Evolutionary conservation across 2,888 invertebrate species (phyloP).

Genomic region (Tribolium freemani): DNA sequence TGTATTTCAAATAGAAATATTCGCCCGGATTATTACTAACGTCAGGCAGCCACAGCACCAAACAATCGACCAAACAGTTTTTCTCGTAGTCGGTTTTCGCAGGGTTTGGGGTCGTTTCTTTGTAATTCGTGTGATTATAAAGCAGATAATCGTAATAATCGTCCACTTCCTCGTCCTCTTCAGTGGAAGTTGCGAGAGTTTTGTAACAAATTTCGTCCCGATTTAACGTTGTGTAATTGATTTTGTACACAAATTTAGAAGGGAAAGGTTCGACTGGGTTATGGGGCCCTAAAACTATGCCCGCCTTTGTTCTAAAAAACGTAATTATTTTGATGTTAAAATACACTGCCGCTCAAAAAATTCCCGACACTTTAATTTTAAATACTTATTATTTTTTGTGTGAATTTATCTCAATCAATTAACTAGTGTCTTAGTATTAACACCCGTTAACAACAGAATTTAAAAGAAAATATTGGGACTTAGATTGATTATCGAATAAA

Average conservation of each 20-base stretch:
- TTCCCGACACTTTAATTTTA: no score
- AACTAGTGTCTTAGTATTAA: no score
- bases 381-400: no score
- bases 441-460: no score
- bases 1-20: slow-evolving; percentile 60
- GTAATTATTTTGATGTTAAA: background rate
- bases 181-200: background rate
- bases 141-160: slow-evolving; percentile 50
- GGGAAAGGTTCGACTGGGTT: slow-evolving; percentile 54
- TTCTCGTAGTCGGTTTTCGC: slow-evolving; percentile 17
- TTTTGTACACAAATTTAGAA: slow-evolving; percentile 58
- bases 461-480: no score
- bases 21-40: slow-evolving; percentile 59
- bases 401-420: no score
- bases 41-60: slow-evolving; percentile 61
- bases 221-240: slow-evolving; percentile 54
- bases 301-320: slow-evolving; percentile 52
- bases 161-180: slow-evolving; percentile 44
- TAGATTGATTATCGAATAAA: no score
- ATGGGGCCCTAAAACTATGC: slow-evolving; percentile 55
- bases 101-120: slow-evolving; percentile 30
- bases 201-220: slow-evolving; percentile 50
- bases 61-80: slow-evolving; percentile 55
- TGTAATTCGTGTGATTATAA: slow-evolving; percentile 47
- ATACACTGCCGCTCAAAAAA: no score